A percentile compares a stretch with the other conserved stretches of the same genome.
phyloP scores from a whole-genome alignment of 2,797 vertebrate species.

The Macrochelys suwanniensis region DNA sequence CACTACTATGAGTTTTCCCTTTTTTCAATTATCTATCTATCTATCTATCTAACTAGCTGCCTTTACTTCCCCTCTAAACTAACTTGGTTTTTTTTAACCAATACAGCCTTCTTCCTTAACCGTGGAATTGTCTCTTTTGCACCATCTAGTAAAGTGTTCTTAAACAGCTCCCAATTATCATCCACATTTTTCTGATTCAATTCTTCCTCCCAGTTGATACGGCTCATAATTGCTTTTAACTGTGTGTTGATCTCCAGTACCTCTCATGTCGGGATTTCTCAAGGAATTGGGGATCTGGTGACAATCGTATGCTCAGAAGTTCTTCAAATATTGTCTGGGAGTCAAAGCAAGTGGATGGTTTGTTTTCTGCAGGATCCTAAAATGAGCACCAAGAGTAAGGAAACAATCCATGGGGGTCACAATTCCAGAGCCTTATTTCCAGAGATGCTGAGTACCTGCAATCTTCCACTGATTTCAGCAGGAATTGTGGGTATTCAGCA shows the following conservation, averaged over 20 bases:
- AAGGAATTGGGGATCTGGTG: neutral
- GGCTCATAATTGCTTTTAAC: neutral
- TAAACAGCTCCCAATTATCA: neutral
- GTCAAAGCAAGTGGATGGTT: neutral
- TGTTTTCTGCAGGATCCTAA: neutral
- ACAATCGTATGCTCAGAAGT: neutral
- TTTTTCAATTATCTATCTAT: neutral
- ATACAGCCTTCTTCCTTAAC: neutral
- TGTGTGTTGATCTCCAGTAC: neutral
- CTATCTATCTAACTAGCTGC: neutral
- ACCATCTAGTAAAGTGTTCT: neutral
- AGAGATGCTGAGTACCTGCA: neutral
- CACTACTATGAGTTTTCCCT: neutral
- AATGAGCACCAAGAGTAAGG: neutral
- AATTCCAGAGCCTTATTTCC: neutral
- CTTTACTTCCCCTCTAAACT: neutral
- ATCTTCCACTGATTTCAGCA: too few species aligned
- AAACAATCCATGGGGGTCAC: too few species aligned
- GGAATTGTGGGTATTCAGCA: too few species aligned
- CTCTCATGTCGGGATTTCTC: neutral
- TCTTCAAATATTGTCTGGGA: slow-evolving; percentile 1
- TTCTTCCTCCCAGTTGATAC: neutral
- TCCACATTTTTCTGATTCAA: neutral
- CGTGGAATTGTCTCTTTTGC: neutral
- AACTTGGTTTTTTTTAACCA: neutral